Evolutionary conservation across 2,888 invertebrate species (phyloP), one percentile per base, ranked within the genome.

Genomic region (Phortica okadai): DNA sequence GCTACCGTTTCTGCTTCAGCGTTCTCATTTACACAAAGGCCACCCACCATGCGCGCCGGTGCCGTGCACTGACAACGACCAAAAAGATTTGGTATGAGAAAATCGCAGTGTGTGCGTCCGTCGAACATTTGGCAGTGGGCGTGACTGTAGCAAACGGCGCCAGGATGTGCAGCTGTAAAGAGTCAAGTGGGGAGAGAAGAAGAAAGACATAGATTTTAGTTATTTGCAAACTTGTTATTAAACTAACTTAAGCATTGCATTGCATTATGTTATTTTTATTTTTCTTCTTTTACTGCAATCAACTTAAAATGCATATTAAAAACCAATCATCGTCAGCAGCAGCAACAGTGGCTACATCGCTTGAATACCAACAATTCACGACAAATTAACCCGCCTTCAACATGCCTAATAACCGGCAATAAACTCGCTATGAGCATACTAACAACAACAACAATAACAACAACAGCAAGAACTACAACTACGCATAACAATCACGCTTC

Each of bases 101-200:
- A 97, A 91, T 97, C 97, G 88, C 97, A 98, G 88, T 96, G 96
- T 81, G 96, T 96, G 89, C 96, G 95, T 79, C 93, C 93, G 84
- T 96, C 96, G 94, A 95, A 96, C 87, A 97, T 93, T 78, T 95
- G 94, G 90, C 97, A 98, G 90, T 97, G 97, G 78, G 95, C 95
- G 90, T 97, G 96, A 89, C 96, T 97, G 92, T 97, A 97, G 91
- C 97, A 98, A 58, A 97, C 96, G 84, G 96, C 95, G 76, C 97
- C 96, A 50, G 96, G 95, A 88, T 94, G 94, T 25, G 97, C 96
- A 84, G 97, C 97, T 97, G 93, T 54, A 76, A 33, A 50, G 21
- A 73, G 8, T 25, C 25, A 45, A 42, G 16, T 64, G 42, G 7
- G n/a, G 25, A 50, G 8, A 14, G 50, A 50, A 14, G 8, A 50